phyloP scores from a whole-genome alignment of 2,797 vertebrate species.

The Oryzias sinensis region DNA sequence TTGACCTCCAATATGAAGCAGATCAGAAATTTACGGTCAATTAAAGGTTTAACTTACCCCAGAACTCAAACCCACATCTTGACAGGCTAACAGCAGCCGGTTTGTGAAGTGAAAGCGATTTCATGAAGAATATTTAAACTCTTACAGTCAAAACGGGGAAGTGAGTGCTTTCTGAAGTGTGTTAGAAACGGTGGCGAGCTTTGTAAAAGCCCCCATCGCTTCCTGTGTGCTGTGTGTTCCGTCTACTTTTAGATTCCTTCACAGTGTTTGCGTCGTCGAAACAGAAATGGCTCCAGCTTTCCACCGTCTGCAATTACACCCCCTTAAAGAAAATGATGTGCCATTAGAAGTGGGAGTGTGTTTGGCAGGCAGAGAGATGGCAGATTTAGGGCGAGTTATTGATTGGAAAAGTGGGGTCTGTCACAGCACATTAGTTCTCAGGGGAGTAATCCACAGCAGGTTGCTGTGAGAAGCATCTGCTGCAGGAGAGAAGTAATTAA shows the following conservation, averaged over 20 bases:
- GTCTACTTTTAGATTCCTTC: slow-evolving; percentile 51
- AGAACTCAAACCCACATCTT: slow-evolving; percentile 53
- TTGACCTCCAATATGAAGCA: slow-evolving; percentile 27
- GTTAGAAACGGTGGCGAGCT: slow-evolving; percentile 34
- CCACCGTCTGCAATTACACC: slow-evolving; percentile 74
- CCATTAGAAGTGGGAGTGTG: slow-evolving; percentile 78
- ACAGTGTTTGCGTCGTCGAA: slow-evolving; percentile 57
- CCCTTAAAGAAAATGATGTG: slow-evolving; percentile 80
- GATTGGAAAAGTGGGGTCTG: slow-evolving; percentile 85
- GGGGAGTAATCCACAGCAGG: slow-evolving; percentile 81
- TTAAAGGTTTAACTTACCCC: slow-evolving; percentile 67
- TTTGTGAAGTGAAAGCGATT: slow-evolving; percentile 37
- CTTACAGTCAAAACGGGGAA: slow-evolving; percentile 62
- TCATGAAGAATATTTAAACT: slow-evolving; percentile 33
- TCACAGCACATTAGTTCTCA: slow-evolving; percentile 84
- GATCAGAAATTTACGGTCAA: slow-evolving; percentile 22
- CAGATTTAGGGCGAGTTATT: slow-evolving; percentile 85
- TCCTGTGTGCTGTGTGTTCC: slow-evolving; percentile 65
- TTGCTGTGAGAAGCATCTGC: slow-evolving; percentile 81
- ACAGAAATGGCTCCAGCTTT: slow-evolving; percentile 66
- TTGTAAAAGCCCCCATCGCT: slow-evolving; percentile 66
- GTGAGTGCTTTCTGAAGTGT: slow-evolving; percentile 43
- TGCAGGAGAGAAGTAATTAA: slow-evolving; percentile 82
- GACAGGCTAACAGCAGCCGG: slow-evolving; percentile 32
- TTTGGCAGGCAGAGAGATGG: slow-evolving; percentile 80